Conservation (phyloP, 2,888 invertebrate genomes). For the Tetramorium bicarinatum region DNA sequence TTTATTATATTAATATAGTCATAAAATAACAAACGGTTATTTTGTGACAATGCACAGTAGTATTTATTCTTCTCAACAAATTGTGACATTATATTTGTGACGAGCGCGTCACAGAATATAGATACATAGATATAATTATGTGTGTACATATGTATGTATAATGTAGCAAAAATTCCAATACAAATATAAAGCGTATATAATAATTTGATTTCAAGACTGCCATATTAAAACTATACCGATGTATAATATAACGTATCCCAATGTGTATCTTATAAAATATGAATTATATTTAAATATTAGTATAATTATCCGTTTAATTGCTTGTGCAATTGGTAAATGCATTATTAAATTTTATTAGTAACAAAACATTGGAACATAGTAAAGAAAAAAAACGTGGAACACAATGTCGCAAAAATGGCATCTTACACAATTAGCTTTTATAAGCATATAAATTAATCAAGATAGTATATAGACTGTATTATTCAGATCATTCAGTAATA, state of each 20-base stretch:
- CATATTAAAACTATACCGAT: conserved; percentile 42
- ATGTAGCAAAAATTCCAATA: conserved; percentile 80
- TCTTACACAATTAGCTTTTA: not conserved
- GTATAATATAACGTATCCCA: conserved; percentile 23
- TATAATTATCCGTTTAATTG: conserved; percentile 21
- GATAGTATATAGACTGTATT: not conserved
- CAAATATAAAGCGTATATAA: conserved; percentile 76
- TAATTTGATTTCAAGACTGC: conserved; percentile 45
- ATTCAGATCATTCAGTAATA: conserved; percentile 28
- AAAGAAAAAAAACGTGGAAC: not conserved
- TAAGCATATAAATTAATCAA: conserved; percentile 16
- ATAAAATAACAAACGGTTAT: not conserved
- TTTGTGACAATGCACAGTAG: conserved; percentile 65
- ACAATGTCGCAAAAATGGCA: not conserved
- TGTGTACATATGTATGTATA: conserved; percentile 67
- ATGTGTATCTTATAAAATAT: conserved; percentile 46
- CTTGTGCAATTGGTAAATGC: conserved; percentile 33
- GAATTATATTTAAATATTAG: conserved; percentile 51
- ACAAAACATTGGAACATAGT: conserved; percentile 21
- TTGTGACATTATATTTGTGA: conserved; percentile 63
- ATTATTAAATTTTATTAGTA: conserved; percentile 26
- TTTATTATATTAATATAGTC: not conserved
- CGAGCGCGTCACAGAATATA: conserved; percentile 50
- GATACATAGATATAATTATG: conserved; percentile 47
- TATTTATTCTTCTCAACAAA: conserved; percentile 72